These are phyloP conservation scores for Protosalanx chinensis DNA, from an alignment of 2,797 vertebrate species.

Conservation along the genomic window DNA sequence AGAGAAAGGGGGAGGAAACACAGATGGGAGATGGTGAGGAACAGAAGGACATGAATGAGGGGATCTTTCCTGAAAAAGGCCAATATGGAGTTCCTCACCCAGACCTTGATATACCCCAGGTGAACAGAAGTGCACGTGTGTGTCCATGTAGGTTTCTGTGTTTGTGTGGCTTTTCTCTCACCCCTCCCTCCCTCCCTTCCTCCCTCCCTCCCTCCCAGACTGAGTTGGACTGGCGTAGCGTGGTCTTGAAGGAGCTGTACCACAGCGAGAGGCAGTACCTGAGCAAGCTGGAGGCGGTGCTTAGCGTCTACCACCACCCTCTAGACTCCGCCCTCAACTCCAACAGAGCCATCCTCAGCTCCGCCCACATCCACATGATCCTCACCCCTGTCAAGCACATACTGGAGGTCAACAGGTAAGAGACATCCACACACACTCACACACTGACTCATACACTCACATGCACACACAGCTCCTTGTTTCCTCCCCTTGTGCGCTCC, in stretches of 20 bases:
- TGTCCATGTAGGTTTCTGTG: background rate
- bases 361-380: constrained; percentile 68
- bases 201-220: constrained; percentile 38
- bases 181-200: background rate
- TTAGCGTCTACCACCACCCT: constrained; percentile 71
- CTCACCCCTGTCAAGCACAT: constrained; percentile 72
- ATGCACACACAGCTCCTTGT: background rate
- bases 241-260: constrained; percentile 68
- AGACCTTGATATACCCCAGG: constrained; percentile 48
- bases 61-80: constrained; percentile 19
- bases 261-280: constrained; percentile 74
- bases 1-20: constrained; percentile 44
- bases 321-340: constrained; percentile 77
- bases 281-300: constrained; percentile 62
- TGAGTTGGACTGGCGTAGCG: constrained; percentile 57
- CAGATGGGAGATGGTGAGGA: background rate
- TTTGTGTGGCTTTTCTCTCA: constrained; percentile 8
- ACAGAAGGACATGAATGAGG: constrained; percentile 11
- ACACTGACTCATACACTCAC: background rate
- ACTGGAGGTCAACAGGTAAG: constrained; percentile 74
- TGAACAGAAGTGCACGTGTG: constrained; percentile 29
- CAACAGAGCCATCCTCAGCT: constrained; percentile 79
- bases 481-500: constrained; percentile 7
- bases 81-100: constrained; percentile 10
- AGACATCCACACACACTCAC: background rate